Percentiles rank a stretch among this genome's conserved stretches.
These are phyloP conservation scores for Pharmacophagus antenor DNA, from an alignment of 2,888 invertebrate genomes.

Conservation along the genomic window DNA sequence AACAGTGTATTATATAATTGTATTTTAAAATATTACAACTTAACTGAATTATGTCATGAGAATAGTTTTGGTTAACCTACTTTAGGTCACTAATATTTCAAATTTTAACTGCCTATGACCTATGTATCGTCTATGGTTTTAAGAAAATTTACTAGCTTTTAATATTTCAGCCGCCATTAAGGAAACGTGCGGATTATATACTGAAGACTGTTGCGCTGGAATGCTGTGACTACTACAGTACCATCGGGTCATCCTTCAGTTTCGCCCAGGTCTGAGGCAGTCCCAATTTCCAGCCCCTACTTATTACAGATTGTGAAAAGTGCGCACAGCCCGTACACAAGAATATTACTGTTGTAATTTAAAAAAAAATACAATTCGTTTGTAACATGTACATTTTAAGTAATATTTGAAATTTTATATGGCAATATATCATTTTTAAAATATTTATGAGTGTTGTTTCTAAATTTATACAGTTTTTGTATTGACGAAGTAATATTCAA, in stretches of 20 bases:
- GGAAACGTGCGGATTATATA: conserved; percentile 57
- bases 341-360: conserved; percentile 43
- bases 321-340: conserved; percentile 39
- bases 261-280: conserved; percentile 29
- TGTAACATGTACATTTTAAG: conserved; percentile 29
- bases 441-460: not conserved
- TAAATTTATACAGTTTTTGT: not conserved
- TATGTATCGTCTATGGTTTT: not conserved
- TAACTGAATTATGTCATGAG: not conserved
- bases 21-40: too few relatives aligned
- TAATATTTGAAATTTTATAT: conserved; percentile 16
- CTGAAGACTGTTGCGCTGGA: conserved; percentile 58
- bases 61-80: not conserved
- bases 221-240: conserved; percentile 36
- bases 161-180: conserved; percentile 71
- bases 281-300: conserved; percentile 39
- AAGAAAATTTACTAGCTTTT: not conserved
- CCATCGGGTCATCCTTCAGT: conserved; percentile 23
- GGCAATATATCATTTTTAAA: conserved; percentile 3
- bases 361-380: conserved; percentile 32
- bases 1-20: not conserved
- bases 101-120: not conserved
- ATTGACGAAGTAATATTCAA: conserved; percentile 39
- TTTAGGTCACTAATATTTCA: not conserved
- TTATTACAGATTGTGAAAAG: conserved; percentile 47